Conservation (phyloP, 2,113 vertebrate species). For the Coracopsis vasa region DNA sequence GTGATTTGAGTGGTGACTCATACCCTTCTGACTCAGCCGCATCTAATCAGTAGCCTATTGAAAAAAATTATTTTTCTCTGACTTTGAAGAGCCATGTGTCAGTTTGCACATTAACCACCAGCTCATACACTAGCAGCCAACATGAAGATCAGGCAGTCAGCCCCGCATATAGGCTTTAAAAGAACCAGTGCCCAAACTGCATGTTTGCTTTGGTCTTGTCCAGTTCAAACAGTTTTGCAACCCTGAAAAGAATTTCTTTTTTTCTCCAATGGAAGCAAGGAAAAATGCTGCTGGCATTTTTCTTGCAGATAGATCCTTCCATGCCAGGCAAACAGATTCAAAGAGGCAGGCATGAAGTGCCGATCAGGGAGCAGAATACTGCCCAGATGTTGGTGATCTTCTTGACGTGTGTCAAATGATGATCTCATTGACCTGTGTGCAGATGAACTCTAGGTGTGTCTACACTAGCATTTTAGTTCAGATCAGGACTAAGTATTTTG, state of each 20-base stretch:
- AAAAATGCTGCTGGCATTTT: background rate
- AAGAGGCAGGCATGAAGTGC: background rate
- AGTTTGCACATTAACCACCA: conserved; percentile 29
- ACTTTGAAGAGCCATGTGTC: conserved; percentile 48
- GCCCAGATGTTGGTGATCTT: background rate
- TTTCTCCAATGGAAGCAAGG: background rate
- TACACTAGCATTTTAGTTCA: background rate
- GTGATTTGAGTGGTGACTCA: conserved; percentile 65
- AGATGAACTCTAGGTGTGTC: background rate
- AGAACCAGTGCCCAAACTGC: background rate
- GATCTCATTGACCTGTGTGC: background rate
- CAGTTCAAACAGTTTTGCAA: background rate
- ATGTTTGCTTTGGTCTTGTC: background rate
- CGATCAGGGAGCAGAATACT: background rate
- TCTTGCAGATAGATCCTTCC: background rate
- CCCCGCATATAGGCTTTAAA: background rate
- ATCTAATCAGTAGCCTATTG: conserved; percentile 65
- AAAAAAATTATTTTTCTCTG: conserved; percentile 42
- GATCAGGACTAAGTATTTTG: background rate
- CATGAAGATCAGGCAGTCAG: background rate
- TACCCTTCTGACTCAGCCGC: conserved; percentile 55
- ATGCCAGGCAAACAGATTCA: background rate
- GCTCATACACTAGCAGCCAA: background rate
- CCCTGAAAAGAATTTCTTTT: background rate
- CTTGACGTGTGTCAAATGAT: background rate